Evolutionary conservation across 2,888 invertebrate species (phyloP), one percentile per base, ranked within the genome.

Genomic region (Saturnia japonica): DNA sequence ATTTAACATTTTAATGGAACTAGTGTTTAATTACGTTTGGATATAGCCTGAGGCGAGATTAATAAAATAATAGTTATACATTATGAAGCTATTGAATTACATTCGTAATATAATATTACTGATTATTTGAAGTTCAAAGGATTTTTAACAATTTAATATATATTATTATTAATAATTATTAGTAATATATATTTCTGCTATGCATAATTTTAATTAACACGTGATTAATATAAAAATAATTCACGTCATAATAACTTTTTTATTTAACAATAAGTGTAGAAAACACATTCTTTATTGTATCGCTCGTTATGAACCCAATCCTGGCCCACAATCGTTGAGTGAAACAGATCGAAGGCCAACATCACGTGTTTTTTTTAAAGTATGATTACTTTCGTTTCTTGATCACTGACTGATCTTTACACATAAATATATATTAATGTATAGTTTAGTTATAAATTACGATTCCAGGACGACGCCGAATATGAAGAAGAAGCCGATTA

Each of bases 401-500:
- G 11, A 16, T 6, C 62, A 64, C 40, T 64, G 62, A 64, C n/a
- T 16, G 34, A n/a, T 64, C 19, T 40, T 40, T 40, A 40, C 11
- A 64, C 40, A n/a, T 11, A 1, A n/a, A 11, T 40, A 3, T 19
- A 40, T 9, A 34, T 7, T 40, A 16, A 54, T 34, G 40, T 40
- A 64, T 64, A 64, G 40, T 60, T 60, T 60, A 60, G 28, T 19
- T 19, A 64, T 40, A 64, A 19, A 60, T 28, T 28, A 40, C 12
- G 2, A 43, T 83, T 80, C 42, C 78, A 92, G 93, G 95, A 95
- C 70, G 94, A 93, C 6, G 94, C 85, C 43, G 95, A 95, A 80
- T 95, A 95, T 67, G 94, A 94, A 70, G 95, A 94, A 34, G 95
- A 95, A 54, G 95, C 94, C 28, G 91, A 91, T 68, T 91, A 91